These are phyloP conservation scores for Choristoneura fumiferana DNA, from an alignment of 1,140 invertebrate species.

Conservation along the genomic window DNA sequence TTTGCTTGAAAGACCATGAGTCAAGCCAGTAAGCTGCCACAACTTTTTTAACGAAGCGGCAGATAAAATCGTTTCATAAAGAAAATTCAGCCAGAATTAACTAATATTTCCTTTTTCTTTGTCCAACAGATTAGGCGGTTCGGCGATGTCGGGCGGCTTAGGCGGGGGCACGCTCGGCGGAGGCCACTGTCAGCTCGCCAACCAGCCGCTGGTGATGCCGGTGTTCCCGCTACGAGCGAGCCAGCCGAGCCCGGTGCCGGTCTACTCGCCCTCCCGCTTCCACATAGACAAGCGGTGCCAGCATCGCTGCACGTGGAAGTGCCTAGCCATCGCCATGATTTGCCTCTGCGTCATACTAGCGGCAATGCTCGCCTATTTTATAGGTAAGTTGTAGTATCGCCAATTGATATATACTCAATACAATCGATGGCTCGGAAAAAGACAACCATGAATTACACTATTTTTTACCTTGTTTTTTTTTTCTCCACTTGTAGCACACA, in stretches of 20 bases:
- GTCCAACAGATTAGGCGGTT: constrained; percentile 66
- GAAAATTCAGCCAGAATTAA: too few species aligned
- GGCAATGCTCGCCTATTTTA: constrained; percentile 95
- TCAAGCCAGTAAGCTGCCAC: too few species aligned
- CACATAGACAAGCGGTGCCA: constrained; percentile 95
- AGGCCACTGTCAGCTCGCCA: constrained; percentile 78
- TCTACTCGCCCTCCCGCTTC: constrained; percentile 94
- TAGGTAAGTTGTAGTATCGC: constrained; percentile 84
- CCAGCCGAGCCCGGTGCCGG: constrained; percentile 84
- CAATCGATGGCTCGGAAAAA: too few species aligned
- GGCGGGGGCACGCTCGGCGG: constrained; percentile 64
- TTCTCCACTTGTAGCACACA: too few species aligned
- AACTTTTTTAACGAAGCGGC: too few species aligned
- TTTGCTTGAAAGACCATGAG: too few species aligned
- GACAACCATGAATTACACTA: too few species aligned
- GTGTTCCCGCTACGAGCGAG: constrained; percentile 86
- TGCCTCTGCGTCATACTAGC: constrained; percentile 91
- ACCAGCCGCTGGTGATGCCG: constrained; percentile 87
- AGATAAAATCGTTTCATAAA: too few species aligned
- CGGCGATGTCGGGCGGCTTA: constrained; percentile 69
- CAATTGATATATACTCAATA: too few species aligned
- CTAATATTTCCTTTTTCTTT: too few species aligned
- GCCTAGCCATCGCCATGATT: constrained; percentile 93
- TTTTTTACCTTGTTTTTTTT: too few species aligned
- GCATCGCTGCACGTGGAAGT: constrained; percentile 96